Evolutionary conservation across 2,888 invertebrate species (phyloP).

Genomic region (Oegoconia quadripuncta): DNA sequence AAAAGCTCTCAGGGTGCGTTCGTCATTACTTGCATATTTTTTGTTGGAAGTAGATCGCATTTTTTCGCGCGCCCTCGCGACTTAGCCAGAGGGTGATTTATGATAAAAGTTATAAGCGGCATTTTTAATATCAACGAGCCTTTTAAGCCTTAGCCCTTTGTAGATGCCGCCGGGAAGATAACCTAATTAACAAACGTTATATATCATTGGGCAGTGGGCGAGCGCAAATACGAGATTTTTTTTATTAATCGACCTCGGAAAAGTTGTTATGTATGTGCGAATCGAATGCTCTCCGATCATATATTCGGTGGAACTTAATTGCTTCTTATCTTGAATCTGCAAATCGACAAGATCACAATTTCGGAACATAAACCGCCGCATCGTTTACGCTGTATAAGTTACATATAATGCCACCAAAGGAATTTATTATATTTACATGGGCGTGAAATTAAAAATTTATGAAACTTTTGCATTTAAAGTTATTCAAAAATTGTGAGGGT

Average conservation of each 20-base stretch:
- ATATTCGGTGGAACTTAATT: slow-evolving; percentile 45
- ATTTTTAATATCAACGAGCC: slow-evolving; percentile 75
- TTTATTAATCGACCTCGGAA: slow-evolving; percentile 50
- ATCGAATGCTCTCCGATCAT: slow-evolving; percentile 30
- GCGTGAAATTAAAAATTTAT: too few relatives aligned
- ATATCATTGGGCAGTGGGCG: slow-evolving; percentile 57
- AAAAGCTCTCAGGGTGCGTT: slow-evolving; percentile 72
- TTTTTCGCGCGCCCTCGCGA: slow-evolving; percentile 69
- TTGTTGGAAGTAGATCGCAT: slow-evolving; percentile 61
- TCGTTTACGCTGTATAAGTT: slow-evolving; percentile 1
- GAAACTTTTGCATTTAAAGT: too few relatives aligned
- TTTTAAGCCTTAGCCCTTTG: slow-evolving; percentile 62
- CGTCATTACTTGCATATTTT: slow-evolving; percentile 77
- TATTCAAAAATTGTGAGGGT: too few relatives aligned
- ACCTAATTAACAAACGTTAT: slow-evolving; percentile 77
- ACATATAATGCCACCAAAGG: too few relatives aligned
- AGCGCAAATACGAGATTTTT: slow-evolving; percentile 63
- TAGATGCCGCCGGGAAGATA: slow-evolving; percentile 71
- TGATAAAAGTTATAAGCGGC: slow-evolving; percentile 72
- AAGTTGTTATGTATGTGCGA: slow-evolving; percentile 38
- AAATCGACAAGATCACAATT: slow-evolving; percentile 50
- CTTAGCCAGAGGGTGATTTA: slow-evolving; percentile 73
- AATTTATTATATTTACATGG: too few relatives aligned
- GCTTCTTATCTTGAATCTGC: slow-evolving; percentile 49
- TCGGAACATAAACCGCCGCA: slow-evolving; percentile 32